A percentile compares a stretch with the other conserved stretches of the same genome.
Evolutionary conservation across 2,888 invertebrate genomes (phyloP).

Genomic region (Lottia scabra): DNA sequence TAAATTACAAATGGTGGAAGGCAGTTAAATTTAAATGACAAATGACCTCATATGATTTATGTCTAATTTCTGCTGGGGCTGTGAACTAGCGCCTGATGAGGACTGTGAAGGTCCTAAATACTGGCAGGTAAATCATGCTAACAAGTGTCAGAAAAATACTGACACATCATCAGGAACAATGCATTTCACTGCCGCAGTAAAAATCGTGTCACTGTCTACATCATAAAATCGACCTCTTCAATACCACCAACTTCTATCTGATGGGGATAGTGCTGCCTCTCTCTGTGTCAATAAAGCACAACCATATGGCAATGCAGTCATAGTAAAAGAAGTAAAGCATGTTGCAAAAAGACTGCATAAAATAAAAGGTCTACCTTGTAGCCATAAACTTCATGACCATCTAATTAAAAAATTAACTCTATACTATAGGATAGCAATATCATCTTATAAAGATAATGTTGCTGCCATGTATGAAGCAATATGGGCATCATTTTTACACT

Average conservation of each 20-base stretch:
- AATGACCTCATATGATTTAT: no score
- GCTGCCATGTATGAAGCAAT: background rate
- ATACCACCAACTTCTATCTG: background rate
- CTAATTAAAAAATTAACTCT: background rate
- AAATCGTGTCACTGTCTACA: background rate
- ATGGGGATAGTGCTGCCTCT: background rate
- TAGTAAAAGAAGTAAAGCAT: background rate
- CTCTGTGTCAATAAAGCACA: background rate
- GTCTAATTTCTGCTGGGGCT: background rate
- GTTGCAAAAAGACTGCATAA: background rate
- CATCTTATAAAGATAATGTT: background rate
- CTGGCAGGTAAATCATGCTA: background rate
- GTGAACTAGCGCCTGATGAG: background rate
- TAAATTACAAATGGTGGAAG: no score
- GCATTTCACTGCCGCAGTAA: background rate
- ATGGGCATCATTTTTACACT: background rate
- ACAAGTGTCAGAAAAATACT: background rate
- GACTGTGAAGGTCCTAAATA: background rate
- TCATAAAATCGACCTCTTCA: background rate
- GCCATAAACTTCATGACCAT: background rate
- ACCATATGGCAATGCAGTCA: background rate
- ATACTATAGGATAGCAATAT: background rate
- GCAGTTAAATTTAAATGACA: no score
- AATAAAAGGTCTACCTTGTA: background rate
- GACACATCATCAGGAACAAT: background rate